Conservation (phyloP, 2,113 vertebrate genomes). For the Delphinapterus leucas region DNA sequence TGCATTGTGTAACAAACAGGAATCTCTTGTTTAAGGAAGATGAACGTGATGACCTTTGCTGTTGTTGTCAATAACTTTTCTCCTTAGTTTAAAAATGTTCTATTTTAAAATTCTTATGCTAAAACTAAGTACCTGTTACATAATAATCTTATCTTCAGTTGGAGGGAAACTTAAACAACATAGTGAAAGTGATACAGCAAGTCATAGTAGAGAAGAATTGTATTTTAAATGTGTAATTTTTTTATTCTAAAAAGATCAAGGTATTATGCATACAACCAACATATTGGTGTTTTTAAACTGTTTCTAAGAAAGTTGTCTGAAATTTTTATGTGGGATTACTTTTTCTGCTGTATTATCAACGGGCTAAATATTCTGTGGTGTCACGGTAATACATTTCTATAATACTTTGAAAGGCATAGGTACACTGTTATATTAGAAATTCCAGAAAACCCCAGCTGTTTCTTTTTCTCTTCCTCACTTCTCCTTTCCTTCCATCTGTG, state of each 20-base stretch:
- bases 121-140: not conserved
- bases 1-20: not conserved
- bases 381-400: not conserved
- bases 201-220: not conserved
- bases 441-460: not conserved
- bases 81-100: not conserved
- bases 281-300: constrained; percentile 2
- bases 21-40: constrained; percentile 30
- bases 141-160: not conserved
- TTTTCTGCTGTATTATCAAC: not conserved
- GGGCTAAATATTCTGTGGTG: not conserved
- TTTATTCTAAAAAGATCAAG: constrained; percentile 7
- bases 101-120: constrained; percentile 22
- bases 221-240: constrained; percentile 10
- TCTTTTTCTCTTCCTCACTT: not conserved
- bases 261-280: not conserved
- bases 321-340: not conserved
- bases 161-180: not conserved
- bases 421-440: not conserved
- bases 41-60: not conserved
- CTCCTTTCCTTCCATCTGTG: not conserved
- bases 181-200: not conserved
- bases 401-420: not conserved
- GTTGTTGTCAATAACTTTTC: constrained; percentile 2
- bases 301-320: not conserved